These are phyloP conservation scores for Plebejus melissa DNA, from an alignment of 2,888 invertebrate genomes.

Conservation along the genomic window DNA sequence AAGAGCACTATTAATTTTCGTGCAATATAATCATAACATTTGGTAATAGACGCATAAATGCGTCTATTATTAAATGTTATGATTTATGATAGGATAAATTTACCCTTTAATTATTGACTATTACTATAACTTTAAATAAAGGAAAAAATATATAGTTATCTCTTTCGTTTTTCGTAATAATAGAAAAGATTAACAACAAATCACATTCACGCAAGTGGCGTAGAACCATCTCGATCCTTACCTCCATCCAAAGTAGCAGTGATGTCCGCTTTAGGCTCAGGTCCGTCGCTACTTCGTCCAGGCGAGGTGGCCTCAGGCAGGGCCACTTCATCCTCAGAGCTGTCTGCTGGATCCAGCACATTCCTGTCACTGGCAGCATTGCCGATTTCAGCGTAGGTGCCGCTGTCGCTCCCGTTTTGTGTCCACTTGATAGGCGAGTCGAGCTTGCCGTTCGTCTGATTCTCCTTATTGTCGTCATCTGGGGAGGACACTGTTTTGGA, in stretches of 20 bases:
- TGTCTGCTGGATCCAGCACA: conserved; percentile 70
- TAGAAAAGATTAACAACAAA: no score
- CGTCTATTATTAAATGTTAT: no score
- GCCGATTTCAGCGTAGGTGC: conserved; percentile 74
- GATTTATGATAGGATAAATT: no score
- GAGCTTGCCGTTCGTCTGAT: conserved; percentile 70
- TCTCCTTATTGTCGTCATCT: conserved; percentile 75
- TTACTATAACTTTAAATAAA: no score
- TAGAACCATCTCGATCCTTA: conserved; percentile 36
- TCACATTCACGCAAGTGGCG: no score
- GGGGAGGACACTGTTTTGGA: conserved; percentile 37
- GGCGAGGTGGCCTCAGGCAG: conserved; percentile 71
- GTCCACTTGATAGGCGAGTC: conserved; percentile 73
- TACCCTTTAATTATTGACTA: no score
- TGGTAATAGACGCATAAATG: no score
- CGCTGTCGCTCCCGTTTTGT: conserved; percentile 73
- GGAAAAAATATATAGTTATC: no score
- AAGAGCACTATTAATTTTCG: no score
- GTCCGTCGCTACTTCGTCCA: conserved; percentile 71
- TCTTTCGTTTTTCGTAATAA: no score
- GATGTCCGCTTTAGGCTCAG: conserved; percentile 71
- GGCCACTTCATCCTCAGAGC: conserved; percentile 72
- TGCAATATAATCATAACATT: no score
- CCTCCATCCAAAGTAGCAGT: conserved; percentile 70
- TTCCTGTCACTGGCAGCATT: conserved; percentile 68